A percentile compares a stretch with the other conserved stretches of the same genome.
phyloP scores from a whole-genome alignment of 2,113 vertebrate species.

The Cyprinodon tularosa region DNA sequence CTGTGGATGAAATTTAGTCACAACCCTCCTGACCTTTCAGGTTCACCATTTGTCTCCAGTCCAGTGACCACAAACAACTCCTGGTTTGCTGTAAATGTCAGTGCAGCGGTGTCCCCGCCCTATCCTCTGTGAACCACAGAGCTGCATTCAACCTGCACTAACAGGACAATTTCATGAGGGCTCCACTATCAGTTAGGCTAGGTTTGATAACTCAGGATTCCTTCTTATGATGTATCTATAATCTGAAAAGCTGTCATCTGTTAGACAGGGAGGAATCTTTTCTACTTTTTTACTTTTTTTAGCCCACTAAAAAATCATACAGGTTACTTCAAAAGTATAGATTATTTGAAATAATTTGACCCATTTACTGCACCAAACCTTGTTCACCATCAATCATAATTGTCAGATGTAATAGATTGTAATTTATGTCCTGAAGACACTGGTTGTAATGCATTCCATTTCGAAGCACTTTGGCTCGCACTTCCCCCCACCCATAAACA shows the following conservation, averaged over 20 bases:
- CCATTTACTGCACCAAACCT: conserved; percentile 44
- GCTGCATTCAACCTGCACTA: conserved; percentile 72
- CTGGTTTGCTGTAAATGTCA: conserved; percentile 81
- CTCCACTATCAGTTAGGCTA: conserved; percentile 56
- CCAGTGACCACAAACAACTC: conserved; percentile 79
- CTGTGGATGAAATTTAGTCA: conserved; percentile 73
- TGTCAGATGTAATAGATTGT: conserved; percentile 69
- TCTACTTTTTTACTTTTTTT: not conserved
- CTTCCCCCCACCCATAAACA: conserved; percentile 71
- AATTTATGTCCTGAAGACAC: conserved; percentile 77
- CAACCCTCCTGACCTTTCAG: conserved; percentile 67
- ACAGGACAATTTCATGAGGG: conserved; percentile 70
- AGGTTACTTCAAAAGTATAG: not conserved
- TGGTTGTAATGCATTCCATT: conserved; percentile 78
- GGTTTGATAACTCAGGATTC: conserved; percentile 53
- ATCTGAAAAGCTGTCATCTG: conserved; percentile 12
- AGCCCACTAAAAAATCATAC: not conserved
- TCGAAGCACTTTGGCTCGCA: conserved; percentile 68
- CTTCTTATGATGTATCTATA: conserved; percentile 18
- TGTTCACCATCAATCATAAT: conserved; percentile 55
- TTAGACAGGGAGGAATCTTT: not conserved
- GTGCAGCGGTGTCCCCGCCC: conserved; percentile 56
- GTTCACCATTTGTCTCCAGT: conserved; percentile 77
- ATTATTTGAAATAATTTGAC: conserved; percentile 17
- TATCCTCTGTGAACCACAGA: conserved; percentile 67